phyloP scores from a whole-genome alignment of 2,113 vertebrate genomes.

The Anarhynchus alexandrinus region DNA sequence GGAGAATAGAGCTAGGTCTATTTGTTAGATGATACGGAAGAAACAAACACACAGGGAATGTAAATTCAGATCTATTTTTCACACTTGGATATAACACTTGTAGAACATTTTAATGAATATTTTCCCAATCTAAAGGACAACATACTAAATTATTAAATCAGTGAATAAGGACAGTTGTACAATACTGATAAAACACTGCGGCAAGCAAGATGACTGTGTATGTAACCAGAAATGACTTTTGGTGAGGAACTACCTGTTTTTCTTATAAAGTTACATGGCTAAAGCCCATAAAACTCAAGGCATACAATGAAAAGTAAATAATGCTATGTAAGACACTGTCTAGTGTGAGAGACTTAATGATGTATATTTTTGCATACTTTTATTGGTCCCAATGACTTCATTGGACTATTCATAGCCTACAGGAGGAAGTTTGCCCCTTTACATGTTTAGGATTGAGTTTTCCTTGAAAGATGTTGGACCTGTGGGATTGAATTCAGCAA shows the following conservation, averaged over 20 bases:
- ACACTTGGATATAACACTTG: neutral
- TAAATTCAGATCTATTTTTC: neutral
- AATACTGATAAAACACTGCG: neutral
- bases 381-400: neutral
- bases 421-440: neutral
- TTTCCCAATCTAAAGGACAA: neutral
- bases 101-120: neutral
- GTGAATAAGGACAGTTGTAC: neutral
- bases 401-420: neutral
- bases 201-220: neutral
- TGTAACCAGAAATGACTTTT: neutral
- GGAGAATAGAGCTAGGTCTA: neutral
- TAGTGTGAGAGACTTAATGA: neutral
- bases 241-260: neutral
- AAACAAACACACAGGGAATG: neutral
- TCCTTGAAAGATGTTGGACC: neutral
- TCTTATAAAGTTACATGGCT: neutral
- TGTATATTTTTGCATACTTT: neutral
- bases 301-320: neutral
- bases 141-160: neutral
- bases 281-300: neutral
- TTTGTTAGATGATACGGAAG: neutral
- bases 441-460: neutral
- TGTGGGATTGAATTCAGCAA: neutral
- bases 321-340: neutral